Evolutionary conservation across 2,797 vertebrate species (phyloP), one percentile per base, ranked within the genome.

Genomic region (Brachyrhaphis roseni): DNA sequence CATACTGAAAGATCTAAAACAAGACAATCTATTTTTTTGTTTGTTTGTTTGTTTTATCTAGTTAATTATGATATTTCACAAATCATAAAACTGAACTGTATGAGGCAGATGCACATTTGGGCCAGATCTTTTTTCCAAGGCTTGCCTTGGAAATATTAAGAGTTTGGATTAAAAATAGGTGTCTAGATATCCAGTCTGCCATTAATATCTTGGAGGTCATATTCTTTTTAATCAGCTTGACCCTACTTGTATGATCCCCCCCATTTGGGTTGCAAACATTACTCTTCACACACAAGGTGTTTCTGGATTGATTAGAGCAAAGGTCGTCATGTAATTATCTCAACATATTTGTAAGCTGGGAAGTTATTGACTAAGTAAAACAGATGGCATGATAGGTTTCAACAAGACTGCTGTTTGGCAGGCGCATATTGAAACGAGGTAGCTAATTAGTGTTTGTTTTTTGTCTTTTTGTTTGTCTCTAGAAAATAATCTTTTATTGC

Each of bases 271-370:
- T 82, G 77, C 74, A 86, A 80, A 76, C 76, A 87, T 86, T 84
- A 77, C 47, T 91, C 74, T 84, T 93, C 80, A 87, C 75, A 89
- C 82, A 68, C 80, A 86, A 89, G 84, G 77, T 86, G 81, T 88
- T 90, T 77, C 88, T 84, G 53, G 89, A 91, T 92, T 93, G 87
- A 95, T 94, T 91, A 92, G 90, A 81, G 86, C 91, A 93, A 90
- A 95, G 95, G 95, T 96, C 95, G 94, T 91, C 91, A 79, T 94
- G 95, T 93, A 96, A 95, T 95, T 93, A 91, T 87, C 89, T 86
- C 88, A 91, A 87, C 75, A 88, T 78, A 93, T 92, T 90, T 93
- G 85, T 88, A 90, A 88, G 82, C 76, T 78, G 78, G 76, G 90
- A 94, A 87, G 88, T 87, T 94, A 95, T 94, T 92, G 93, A 86